Conservation (phyloP, 2,113 vertebrate genomes). For the Turdus rufiventris region DNA sequence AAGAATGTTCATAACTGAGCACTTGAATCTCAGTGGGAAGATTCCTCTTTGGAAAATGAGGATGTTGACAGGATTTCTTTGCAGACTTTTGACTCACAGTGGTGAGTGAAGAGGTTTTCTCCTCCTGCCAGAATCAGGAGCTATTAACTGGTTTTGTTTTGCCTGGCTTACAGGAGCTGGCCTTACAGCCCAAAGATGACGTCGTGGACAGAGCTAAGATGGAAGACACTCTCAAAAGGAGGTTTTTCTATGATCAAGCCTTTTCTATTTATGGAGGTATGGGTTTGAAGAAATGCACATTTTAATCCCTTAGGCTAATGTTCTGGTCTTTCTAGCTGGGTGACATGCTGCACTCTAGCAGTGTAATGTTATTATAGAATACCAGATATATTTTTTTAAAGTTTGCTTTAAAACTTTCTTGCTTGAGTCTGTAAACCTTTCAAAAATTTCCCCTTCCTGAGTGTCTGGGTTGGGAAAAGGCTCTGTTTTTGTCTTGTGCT, state of each 20-base stretch:
- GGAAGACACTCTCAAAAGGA: constrained; percentile 96
- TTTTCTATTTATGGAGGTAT: constrained; percentile 98
- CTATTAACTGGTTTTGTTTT: background rate
- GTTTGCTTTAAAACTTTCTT: background rate
- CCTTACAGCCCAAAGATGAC: constrained; percentile 95
- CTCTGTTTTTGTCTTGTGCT: background rate
- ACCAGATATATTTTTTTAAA: background rate
- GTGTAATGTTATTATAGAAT: background rate
- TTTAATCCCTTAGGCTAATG: background rate
- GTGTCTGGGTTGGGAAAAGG: background rate
- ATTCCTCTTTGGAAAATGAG: background rate
- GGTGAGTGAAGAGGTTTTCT: background rate
- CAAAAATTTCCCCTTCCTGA: background rate
- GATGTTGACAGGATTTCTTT: background rate
- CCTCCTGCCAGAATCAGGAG: background rate
- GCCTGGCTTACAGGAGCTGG: constrained; percentile 79
- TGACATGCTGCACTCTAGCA: background rate
- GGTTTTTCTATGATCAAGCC: constrained; percentile 98
- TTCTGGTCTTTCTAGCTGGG: background rate
- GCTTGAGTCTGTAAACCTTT: background rate
- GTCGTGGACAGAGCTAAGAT: constrained; percentile 92
- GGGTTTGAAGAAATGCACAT: background rate
- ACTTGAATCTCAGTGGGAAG: background rate
- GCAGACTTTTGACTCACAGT: background rate
- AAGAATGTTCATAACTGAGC: background rate